A percentile compares a stretch with the other conserved stretches of the same genome.
Conservation (phyloP, 2,888 invertebrate species). For the Leptinotarsa haldemani region DNA sequence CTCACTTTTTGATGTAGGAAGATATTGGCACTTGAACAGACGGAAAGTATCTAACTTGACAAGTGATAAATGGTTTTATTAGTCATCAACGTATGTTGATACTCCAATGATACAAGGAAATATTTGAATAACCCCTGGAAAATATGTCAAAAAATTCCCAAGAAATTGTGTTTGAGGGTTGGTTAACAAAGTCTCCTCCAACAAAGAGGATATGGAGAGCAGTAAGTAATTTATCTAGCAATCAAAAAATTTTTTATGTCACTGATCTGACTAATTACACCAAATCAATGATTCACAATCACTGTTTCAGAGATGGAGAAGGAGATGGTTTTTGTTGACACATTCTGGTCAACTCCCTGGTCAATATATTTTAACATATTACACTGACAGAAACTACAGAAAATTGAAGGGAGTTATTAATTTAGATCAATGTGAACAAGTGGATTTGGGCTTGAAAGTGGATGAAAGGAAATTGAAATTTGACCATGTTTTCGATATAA, state of each 20-base stretch:
- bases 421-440: conserved; percentile 96
- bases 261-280: conserved; percentile 36
- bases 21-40: background rate
- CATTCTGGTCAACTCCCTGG: conserved; percentile 93
- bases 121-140: conserved; percentile 10
- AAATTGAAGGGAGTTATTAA: conserved; percentile 91
- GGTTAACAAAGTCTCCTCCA: conserved; percentile 96
- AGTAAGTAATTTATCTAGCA: conserved; percentile 72
- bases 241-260: conserved; percentile 39
- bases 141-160: conserved; percentile 68
- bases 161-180: conserved; percentile 89
- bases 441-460: conserved; percentile 87
- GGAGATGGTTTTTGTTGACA: conserved; percentile 92
- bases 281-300: conserved; percentile 54
- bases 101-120: conserved; percentile 22
- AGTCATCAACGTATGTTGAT: conserved; percentile 37
- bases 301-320: conserved; percentile 86
- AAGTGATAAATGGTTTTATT: conserved; percentile 33
- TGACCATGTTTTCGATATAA: conserved; percentile 88
- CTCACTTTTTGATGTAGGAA: background rate
- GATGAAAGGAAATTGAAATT: conserved; percentile 84
- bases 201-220: conserved; percentile 92
- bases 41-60: conserved; percentile 24
- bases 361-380: conserved; percentile 94
- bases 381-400: conserved; percentile 86